phyloP scores from a whole-genome alignment of 2,888 invertebrate species.

The Himalopsyche kuldschensis region DNA sequence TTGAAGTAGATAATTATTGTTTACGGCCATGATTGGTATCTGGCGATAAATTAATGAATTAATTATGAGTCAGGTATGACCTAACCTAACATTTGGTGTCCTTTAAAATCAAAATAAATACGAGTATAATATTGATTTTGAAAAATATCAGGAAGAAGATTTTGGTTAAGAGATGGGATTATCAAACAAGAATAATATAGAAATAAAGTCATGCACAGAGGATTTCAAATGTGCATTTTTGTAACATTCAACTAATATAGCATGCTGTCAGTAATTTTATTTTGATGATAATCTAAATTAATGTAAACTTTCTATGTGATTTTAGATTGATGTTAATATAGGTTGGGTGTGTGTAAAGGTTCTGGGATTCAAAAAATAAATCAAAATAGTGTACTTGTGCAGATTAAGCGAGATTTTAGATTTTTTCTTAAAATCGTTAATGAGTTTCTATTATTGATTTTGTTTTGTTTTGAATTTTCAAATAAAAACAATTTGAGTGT shows the following conservation, averaged over 20 bases:
- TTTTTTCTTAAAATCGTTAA: too few species aligned
- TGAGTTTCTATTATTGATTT: too few species aligned
- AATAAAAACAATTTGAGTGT: too few species aligned
- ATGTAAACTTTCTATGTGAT: neutral
- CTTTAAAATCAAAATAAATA: conserved; percentile 1
- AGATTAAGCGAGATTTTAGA: too few species aligned
- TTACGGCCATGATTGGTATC: neutral
- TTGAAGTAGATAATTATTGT: neutral
- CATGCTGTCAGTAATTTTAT: neutral
- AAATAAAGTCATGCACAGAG: neutral
- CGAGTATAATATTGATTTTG: neutral
- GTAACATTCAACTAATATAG: neutral
- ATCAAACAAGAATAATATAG: neutral
- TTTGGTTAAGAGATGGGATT: neutral
- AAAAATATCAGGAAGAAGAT: neutral
- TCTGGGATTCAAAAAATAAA: too few species aligned
- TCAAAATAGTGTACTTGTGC: too few species aligned
- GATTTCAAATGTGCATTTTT: neutral
- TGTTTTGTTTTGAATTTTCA: too few species aligned
- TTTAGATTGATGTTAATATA: neutral
- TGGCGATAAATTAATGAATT: neutral
- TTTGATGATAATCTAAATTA: neutral
- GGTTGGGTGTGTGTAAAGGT: neutral
- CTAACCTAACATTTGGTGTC: neutral
- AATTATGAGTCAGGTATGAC: neutral